Evolutionary conservation across 2,888 invertebrate species (phyloP).

Genomic region (Pheosia tremula): DNA sequence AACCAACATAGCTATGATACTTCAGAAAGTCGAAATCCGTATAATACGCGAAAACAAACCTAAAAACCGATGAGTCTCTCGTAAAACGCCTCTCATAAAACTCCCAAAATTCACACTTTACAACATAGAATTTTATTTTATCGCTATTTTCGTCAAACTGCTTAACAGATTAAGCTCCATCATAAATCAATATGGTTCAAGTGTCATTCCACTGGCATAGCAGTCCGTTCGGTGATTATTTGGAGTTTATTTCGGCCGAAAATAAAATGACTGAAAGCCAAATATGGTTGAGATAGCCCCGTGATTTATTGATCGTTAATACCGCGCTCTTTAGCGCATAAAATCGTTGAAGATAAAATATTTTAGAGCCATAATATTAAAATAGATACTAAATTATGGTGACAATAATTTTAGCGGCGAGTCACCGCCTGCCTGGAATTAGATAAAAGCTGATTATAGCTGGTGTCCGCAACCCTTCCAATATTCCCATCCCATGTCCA

Average conservation of each 20-base stretch:
- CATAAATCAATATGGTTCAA: background rate
- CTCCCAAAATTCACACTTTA: too few species aligned
- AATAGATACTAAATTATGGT: background rate
- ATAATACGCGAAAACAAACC: too few species aligned
- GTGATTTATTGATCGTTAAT: slow-evolving; percentile 1
- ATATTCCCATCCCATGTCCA: too few species aligned
- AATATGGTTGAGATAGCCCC: background rate
- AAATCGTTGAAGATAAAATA: background rate
- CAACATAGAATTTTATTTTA: too few species aligned
- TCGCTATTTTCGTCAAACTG: background rate
- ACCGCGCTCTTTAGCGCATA: background rate
- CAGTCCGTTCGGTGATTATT: background rate
- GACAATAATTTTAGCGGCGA: too few species aligned
- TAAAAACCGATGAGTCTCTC: too few species aligned
- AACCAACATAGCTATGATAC: too few species aligned
- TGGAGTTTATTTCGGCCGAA: background rate
- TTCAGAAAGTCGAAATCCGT: too few species aligned
- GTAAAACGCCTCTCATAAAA: too few species aligned
- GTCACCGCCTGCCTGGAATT: too few species aligned
- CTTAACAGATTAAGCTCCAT: background rate
- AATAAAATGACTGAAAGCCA: background rate
- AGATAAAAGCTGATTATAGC: too few species aligned
- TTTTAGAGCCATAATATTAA: background rate
- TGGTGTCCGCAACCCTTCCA: too few species aligned
- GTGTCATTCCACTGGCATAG: background rate